Evolutionary conservation across 2,113 vertebrate species (phyloP).

Genomic region (Corapipo altera): DNA sequence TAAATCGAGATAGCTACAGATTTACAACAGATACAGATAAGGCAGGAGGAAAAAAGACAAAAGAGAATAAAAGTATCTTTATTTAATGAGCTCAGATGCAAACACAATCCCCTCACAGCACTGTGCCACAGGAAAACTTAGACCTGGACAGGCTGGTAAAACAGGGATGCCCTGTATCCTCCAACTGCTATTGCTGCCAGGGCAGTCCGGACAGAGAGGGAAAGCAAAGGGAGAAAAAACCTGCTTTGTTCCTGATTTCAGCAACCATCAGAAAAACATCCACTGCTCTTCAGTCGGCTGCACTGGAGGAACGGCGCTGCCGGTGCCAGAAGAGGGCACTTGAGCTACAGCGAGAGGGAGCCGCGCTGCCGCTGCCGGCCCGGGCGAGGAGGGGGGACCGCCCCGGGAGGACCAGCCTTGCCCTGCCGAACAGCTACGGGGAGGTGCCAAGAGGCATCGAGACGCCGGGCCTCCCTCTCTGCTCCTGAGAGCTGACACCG

Average conservation of each 20-base stretch:
- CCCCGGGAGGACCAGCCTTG: not conserved
- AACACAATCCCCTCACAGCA: not conserved
- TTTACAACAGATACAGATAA: not conserved
- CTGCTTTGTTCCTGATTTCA: constrained; percentile 16
- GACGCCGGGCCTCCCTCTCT: not conserved
- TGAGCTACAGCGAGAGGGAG: constrained; percentile 68
- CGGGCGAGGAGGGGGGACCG: not conserved
- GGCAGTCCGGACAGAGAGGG: not conserved
- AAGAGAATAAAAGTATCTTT: not conserved
- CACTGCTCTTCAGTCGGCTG: not conserved
- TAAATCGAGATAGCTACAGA: not conserved
- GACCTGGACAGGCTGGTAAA: not conserved
- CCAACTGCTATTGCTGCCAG: accelerated
- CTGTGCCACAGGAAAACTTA: not conserved
- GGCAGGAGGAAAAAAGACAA: not conserved
- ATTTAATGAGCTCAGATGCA: not conserved
- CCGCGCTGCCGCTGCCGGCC: not conserved
- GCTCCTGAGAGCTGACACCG: not conserved
- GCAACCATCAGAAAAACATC: not conserved
- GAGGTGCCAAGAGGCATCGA: not conserved
- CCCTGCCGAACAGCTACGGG: not conserved
- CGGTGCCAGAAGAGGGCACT: constrained; percentile 79
- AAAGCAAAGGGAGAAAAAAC: not conserved
- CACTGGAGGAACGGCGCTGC: not conserved
- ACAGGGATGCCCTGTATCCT: not conserved